phyloP scores from a whole-genome alignment of 2,113 vertebrate species.

The Dromas ardeola region DNA sequence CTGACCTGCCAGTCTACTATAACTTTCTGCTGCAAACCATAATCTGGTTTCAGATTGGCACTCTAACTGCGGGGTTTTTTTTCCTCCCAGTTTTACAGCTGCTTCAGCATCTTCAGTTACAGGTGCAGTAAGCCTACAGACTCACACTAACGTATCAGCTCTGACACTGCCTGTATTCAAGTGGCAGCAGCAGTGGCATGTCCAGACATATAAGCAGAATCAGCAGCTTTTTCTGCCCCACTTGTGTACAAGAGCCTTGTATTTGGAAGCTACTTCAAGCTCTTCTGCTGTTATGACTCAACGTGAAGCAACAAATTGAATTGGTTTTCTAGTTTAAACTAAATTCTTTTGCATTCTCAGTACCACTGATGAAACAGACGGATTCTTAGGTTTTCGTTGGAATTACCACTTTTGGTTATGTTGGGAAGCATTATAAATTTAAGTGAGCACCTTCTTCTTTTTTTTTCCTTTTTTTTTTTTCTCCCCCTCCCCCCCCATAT shows the following conservation, averaged over 20 bases:
- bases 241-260: neutral
- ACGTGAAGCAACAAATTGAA: neutral
- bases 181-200: neutral
- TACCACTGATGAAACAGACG: neutral
- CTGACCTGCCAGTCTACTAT: neutral
- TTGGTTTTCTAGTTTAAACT: neutral
- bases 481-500: accelerated
- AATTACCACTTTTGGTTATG: neutral
- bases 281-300: neutral
- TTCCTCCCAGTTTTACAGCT: neutral
- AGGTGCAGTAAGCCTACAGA: neutral
- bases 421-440: neutral
- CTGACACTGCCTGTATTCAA: neutral
- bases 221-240: neutral
- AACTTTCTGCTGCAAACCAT: neutral
- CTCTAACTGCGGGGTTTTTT: neutral
- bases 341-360: neutral
- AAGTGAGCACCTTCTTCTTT: neutral
- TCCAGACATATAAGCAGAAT: neutral
- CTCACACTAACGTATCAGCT: neutral
- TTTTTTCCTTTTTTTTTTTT: neutral
- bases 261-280: neutral
- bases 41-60: neutral
- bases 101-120: neutral
- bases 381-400: neutral